These are phyloP conservation scores for Geophilus truncorum DNA, from an alignment of 2,888 invertebrate genomes.

Conservation along the genomic window DNA sequence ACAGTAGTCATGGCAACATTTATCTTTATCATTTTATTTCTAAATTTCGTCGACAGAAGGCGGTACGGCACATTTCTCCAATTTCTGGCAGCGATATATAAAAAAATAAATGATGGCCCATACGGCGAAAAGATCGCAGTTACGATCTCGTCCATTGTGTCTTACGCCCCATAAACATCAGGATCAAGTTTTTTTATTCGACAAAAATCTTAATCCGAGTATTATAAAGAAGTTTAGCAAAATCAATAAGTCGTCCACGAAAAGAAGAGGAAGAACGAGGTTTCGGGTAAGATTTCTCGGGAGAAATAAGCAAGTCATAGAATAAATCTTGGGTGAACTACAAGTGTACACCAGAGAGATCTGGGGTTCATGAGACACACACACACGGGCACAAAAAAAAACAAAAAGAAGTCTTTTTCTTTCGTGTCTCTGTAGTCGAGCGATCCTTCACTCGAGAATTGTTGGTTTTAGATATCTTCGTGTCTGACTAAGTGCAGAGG, in stretches of 20 bases:
- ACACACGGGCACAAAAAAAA: not conserved
- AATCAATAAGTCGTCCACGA: not conserved
- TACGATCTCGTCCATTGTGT: not conserved
- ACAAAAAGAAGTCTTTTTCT: not conserved
- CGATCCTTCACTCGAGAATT: not conserved
- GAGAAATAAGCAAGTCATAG: slow-evolving; percentile 27
- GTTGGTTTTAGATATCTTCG: too few species aligned
- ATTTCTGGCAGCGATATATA: not conserved
- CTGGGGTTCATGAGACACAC: not conserved
- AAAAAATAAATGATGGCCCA: not conserved
- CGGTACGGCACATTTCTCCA: not conserved
- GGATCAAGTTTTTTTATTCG: not conserved
- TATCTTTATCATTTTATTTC: not conserved
- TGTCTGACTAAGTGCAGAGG: too few species aligned
- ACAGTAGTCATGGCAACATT: not conserved
- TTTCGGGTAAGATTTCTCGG: not conserved
- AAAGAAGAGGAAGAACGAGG: not conserved
- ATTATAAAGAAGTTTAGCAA: not conserved
- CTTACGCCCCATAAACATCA: not conserved
- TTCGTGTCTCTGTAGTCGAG: not conserved
- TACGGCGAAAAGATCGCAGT: not conserved
- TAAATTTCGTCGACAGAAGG: not conserved
- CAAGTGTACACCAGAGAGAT: slow-evolving; percentile 9
- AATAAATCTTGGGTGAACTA: slow-evolving; percentile 8
- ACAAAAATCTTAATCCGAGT: not conserved